Evolutionary conservation across 2,888 invertebrate genomes (phyloP).

Genomic region (Leuctra nigra): DNA sequence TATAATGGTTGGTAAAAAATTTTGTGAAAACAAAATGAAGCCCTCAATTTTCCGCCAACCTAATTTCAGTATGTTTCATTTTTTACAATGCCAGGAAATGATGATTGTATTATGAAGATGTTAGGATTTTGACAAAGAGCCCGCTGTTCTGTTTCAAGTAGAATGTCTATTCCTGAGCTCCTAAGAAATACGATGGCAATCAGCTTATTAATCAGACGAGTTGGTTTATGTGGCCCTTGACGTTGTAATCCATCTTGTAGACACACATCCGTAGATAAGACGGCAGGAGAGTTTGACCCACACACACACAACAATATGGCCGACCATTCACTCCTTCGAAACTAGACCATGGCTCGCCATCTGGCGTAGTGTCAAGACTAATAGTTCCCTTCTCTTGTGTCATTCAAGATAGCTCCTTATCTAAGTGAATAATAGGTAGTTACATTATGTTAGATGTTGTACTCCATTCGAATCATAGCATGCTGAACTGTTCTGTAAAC

Average conservation of each 20-base stretch:
- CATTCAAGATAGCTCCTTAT: no score
- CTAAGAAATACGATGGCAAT: background rate
- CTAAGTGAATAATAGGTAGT: background rate
- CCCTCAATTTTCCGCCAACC: no score
- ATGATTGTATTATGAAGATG: no score
- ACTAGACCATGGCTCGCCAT: background rate
- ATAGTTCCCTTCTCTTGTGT: slow-evolving; percentile 1
- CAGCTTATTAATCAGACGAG: background rate
- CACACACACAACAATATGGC: no score
- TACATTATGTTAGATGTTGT: background rate
- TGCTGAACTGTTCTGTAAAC: background rate
- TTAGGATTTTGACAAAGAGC: no score
- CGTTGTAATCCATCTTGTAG: background rate
- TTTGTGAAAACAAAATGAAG: no score
- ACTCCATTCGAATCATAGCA: background rate
- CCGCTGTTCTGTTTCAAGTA: no score
- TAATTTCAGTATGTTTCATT: no score
- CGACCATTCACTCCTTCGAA: background rate
- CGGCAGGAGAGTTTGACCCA: no score
- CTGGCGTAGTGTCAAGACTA: background rate
- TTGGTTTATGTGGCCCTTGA: background rate
- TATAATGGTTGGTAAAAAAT: background rate
- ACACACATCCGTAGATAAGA: background rate
- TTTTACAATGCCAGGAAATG: no score
- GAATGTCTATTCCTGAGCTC: no score